Base-by-base conservation (phyloP, 2,113 vertebrate species). In the Sturnira hondurensis region DNA sequence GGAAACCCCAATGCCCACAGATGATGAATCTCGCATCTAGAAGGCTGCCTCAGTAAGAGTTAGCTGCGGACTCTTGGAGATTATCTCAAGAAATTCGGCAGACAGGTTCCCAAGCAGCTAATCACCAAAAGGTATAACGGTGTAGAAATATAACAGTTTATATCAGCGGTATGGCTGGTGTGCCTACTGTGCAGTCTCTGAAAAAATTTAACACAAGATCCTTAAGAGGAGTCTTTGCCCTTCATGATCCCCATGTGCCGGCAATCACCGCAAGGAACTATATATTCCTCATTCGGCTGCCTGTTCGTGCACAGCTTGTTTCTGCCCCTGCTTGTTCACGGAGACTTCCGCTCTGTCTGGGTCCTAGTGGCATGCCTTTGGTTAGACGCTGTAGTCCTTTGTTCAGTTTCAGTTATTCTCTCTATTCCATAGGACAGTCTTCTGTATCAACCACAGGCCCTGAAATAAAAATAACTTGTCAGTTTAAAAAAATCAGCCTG, bases 391-490 rank as follows among this genome's bases (percentile, higher is more conserved):
- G 11, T 7, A 33, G 38, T 36, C 73, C 61, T 63, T 81, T 50
- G 20, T 91, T 91, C n/a, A 24, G 28, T 50, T 96, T 93, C n/a
- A 15, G 6, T 73, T n/a, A 36, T 33, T 9, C 22, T 70, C 1
- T 90, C 36, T 47, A 67, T 43, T 81, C 87, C 65, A 22, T 31
- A 28, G 7, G 7, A 76, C 7, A 28, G 20, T 36, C 56, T 47
- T 74, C 5, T 61, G 12, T 28, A n/a, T 71, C 38, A 71, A n/a
- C 19, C 15, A 26, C 13, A 26, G 16, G 26, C 9, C 3, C 91
- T 87, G 41, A 85, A 78, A 77, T 12, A 93, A 41, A 96, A 90
- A 86, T 22, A 20, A 81, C 4, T 61, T 76, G 13, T 86, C 36
- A 33, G 14, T 63, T 50, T 38, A 58, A 92, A 63, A 82, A 81